Conservation (phyloP, 2,797 vertebrate species). For the Sebastiscus tertius region DNA sequence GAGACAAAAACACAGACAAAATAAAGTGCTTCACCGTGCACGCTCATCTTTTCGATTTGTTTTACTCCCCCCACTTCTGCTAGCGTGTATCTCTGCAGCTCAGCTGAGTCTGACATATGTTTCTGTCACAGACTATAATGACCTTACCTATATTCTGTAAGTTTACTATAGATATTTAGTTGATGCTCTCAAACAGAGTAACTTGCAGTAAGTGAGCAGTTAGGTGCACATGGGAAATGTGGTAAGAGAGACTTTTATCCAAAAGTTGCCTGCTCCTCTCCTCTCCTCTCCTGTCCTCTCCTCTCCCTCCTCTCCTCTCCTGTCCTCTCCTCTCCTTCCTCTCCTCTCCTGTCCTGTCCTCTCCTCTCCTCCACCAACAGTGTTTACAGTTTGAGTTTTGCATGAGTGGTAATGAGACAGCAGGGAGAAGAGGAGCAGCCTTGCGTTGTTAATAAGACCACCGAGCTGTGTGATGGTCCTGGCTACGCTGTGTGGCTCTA, state of each 20-base stretch:
- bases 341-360: not conserved
- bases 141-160: not conserved
- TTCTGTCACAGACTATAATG: not conserved
- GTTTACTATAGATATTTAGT: not conserved
- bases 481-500: slow-evolving; percentile 15
- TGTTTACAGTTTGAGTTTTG: slow-evolving; percentile 37
- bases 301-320: not conserved
- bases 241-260: too few relatives aligned
- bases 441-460: slow-evolving; percentile 38
- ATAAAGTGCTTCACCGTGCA: not conserved
- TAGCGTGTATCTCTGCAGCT: not conserved
- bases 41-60: not conserved
- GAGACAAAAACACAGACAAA: not conserved
- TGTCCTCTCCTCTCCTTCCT: not conserved
- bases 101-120: not conserved
- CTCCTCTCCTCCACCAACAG: not conserved
- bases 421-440: slow-evolving; percentile 28
- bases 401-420: slow-evolving; percentile 44
- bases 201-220: not conserved
- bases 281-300: not conserved
- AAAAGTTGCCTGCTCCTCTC: not conserved
- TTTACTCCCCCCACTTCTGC: not conserved
- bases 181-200: not conserved
- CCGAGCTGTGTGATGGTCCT: slow-evolving; percentile 31
- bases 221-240: not conserved